A percentile compares a stretch with the other conserved stretches of the same genome.
Conservation (phyloP, 2,888 invertebrate species). For the Catocala fraxini region DNA sequence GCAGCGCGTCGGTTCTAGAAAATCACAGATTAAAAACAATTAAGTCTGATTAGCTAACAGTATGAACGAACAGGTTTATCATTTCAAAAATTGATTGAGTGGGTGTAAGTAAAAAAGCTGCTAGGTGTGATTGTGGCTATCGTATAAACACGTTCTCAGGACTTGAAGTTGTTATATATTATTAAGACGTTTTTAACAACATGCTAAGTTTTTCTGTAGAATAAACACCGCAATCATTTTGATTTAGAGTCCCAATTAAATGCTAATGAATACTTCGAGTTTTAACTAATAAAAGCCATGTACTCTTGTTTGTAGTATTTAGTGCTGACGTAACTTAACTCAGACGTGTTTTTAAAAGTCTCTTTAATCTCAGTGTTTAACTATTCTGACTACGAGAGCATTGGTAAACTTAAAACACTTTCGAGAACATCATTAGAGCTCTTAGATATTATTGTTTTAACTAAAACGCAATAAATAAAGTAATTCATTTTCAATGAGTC, state of each 20-base stretch:
- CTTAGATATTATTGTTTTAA: too few species aligned
- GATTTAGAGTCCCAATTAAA: constrained; percentile 7
- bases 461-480: too few species aligned
- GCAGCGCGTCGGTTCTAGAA: constrained; percentile 14
- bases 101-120: constrained; percentile 37
- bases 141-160: constrained; percentile 2
- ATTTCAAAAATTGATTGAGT: constrained; percentile 49
- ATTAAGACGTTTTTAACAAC: constrained; percentile 6
- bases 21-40: constrained; percentile 27
- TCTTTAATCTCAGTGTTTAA: too few species aligned
- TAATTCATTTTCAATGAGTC: too few species aligned
- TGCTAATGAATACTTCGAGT: constrained; percentile 2
- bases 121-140: constrained; percentile 19
- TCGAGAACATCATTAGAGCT: too few species aligned
- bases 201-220: constrained; percentile 3
- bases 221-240: neutral
- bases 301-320: neutral
- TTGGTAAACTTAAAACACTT: too few species aligned
- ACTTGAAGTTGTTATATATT: constrained; percentile 8
- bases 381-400: too few species aligned
- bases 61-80: constrained; percentile 44
- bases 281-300: neutral
- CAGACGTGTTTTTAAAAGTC: neutral
- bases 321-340: neutral
- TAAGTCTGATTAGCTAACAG: constrained; percentile 44